These are phyloP conservation scores for Selene dorsalis DNA, from an alignment of 2,797 vertebrate genomes.

Conservation along the genomic window DNA sequence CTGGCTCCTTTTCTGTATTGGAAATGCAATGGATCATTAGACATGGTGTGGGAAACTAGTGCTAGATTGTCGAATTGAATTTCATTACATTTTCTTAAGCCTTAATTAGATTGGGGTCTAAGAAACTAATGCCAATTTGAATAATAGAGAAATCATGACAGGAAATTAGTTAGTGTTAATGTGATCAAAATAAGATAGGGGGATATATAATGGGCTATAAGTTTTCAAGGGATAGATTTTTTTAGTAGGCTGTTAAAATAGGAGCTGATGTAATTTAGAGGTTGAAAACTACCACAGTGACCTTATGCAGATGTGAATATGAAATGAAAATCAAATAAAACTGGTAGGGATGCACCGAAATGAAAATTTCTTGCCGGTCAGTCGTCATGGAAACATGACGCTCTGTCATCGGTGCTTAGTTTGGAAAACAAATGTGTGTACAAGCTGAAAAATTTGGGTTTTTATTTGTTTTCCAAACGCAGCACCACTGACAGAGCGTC, in stretches of 20 bases:
- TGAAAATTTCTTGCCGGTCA: no score
- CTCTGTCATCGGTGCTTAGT: no score
- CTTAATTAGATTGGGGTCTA: slow-evolving; percentile 73
- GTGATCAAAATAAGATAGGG: slow-evolving; percentile 54
- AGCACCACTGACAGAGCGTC: no score
- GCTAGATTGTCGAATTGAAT: slow-evolving; percentile 69
- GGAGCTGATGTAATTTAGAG: background rate
- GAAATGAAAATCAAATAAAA: slow-evolving; percentile 46
- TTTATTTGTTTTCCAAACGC: no score
- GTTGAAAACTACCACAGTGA: slow-evolving; percentile 14
- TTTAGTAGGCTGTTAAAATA: slow-evolving; percentile 20
- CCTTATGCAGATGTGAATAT: slow-evolving; percentile 28
- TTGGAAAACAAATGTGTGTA: no score
- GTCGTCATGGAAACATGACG: no score
- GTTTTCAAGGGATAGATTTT: background rate
- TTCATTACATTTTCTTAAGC: slow-evolving; percentile 75
- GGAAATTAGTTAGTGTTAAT: slow-evolving; percentile 65
- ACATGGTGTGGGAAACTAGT: slow-evolving; percentile 61
- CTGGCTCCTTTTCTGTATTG: slow-evolving; percentile 56
- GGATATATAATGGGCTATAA: slow-evolving; percentile 30
- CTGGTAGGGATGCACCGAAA: no score
- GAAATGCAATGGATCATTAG: slow-evolving; percentile 74
- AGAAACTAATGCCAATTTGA: slow-evolving; percentile 69
- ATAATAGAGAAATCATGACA: slow-evolving; percentile 69
- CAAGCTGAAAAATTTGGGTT: no score